These are phyloP conservation scores for Campoletis sonorensis DNA, from an alignment of 1,140 invertebrate genomes.

Conservation along the genomic window DNA sequence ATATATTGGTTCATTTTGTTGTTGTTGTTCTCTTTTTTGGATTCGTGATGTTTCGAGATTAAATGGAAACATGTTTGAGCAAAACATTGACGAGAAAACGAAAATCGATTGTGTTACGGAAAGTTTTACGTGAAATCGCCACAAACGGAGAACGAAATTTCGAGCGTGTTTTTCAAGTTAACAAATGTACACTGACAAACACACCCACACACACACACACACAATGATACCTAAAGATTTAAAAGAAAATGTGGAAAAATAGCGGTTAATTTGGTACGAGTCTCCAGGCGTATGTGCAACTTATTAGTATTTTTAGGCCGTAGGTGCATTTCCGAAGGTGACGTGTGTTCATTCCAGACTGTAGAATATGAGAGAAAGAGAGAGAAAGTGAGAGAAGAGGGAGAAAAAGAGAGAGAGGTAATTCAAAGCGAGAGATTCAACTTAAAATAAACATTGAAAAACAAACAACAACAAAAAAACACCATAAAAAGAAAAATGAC, in stretches of 20 bases:
- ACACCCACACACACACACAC: no score
- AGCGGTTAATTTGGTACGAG: not conserved
- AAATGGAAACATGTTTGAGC: conserved; percentile 41
- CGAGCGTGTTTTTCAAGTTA: no score
- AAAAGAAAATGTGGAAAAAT: not conserved
- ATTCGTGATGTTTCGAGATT: not conserved
- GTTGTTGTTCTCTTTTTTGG: no score
- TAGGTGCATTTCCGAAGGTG: conserved; percentile 62
- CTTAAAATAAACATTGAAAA: conserved; percentile 16
- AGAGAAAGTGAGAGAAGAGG: conserved; percentile 11
- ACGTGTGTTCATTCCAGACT: conserved; percentile 65
- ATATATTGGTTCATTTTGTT: no score
- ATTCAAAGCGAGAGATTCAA: not conserved
- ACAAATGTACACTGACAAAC: no score
- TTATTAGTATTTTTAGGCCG: conserved; percentile 60
- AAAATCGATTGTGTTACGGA: not conserved
- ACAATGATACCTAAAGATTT: no score
- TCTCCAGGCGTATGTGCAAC: conserved; percentile 55
- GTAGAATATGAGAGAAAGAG: conserved; percentile 41
- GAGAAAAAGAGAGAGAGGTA: not conserved
- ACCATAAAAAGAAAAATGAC: not conserved
- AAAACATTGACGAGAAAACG: not conserved
- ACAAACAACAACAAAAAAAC: conserved; percentile 2
- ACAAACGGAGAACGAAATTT: no score
- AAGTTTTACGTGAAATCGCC: no score